A percentile compares a stretch with the other conserved stretches of the same genome.
These are phyloP conservation scores for Penaeus indicus DNA, from an alignment of 1,140 invertebrate genomes.

Conservation along the genomic window DNA sequence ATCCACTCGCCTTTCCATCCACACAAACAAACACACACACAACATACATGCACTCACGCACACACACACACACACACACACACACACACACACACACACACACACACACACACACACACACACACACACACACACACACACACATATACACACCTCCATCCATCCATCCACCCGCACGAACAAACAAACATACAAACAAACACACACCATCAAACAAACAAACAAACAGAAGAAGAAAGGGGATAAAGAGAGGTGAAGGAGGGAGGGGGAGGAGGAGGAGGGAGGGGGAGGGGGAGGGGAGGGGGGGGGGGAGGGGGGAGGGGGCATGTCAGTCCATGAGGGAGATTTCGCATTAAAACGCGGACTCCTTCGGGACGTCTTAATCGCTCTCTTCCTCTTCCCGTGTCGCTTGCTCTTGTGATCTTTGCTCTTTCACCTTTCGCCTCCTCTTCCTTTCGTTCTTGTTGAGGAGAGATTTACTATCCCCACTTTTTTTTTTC, in stretches of 20 bases:
- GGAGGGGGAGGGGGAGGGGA: background rate
- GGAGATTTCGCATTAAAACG: background rate
- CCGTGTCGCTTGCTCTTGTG: background rate
- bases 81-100: too few relatives aligned
- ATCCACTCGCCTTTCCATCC: too few relatives aligned
- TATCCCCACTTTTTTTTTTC: background rate
- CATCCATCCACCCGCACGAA: slow-evolving; percentile 32
- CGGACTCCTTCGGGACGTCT: background rate
- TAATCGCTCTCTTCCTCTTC: background rate
- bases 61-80: too few relatives aligned
- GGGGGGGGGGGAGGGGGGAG: background rate
- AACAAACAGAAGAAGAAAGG: too few relatives aligned
- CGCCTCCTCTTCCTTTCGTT: background rate
- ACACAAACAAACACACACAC: too few relatives aligned
- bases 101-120: background rate
- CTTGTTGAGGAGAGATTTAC: background rate
- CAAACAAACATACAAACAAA: background rate
- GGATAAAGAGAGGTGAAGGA: background rate
- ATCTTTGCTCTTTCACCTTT: background rate
- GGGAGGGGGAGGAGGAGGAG: background rate
- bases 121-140: too few relatives aligned
- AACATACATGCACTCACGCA: too few relatives aligned
- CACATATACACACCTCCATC: background rate
- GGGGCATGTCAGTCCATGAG: background rate
- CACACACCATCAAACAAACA: background rate